phyloP scores from a whole-genome alignment of 2,797 vertebrate genomes.

The Parambassis ranga region DNA sequence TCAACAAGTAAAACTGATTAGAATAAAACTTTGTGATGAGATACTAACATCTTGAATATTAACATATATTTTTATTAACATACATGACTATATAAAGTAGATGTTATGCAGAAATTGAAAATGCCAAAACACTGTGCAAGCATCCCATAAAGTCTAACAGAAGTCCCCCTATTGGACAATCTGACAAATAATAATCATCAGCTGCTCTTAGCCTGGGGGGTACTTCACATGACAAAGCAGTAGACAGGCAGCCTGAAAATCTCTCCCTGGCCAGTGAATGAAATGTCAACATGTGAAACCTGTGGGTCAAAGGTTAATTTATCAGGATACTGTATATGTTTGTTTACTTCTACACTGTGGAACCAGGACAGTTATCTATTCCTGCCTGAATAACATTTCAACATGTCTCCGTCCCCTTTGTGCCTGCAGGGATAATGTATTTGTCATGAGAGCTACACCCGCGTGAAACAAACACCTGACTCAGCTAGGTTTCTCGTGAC shows the following conservation, averaged over 20 bases:
- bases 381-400: constrained; percentile 3
- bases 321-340: neutral
- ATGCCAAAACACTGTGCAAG: too few species aligned
- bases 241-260: neutral
- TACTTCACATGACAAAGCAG: constrained; percentile 21
- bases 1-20: too few species aligned
- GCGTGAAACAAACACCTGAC: constrained; percentile 47
- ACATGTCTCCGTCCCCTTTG: neutral
- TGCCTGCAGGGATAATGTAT: neutral
- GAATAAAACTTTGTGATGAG: too few species aligned
- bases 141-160: too few species aligned
- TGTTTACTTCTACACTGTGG: neutral
- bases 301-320: neutral
- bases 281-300: neutral
- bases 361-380: constrained; percentile 1
- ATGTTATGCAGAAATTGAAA: too few species aligned
- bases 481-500: constrained; percentile 46
- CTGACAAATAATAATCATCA: constrained; percentile 11
- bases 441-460: constrained; percentile 37
- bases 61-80: too few species aligned
- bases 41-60: too few species aligned
- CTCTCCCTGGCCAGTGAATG: neutral
- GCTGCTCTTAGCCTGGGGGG: neutral
- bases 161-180: neutral
- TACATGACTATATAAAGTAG: neutral